These are phyloP conservation scores for Plestiodon gilberti DNA, from an alignment of 2,113 vertebrate genomes.

Conservation along the genomic window DNA sequence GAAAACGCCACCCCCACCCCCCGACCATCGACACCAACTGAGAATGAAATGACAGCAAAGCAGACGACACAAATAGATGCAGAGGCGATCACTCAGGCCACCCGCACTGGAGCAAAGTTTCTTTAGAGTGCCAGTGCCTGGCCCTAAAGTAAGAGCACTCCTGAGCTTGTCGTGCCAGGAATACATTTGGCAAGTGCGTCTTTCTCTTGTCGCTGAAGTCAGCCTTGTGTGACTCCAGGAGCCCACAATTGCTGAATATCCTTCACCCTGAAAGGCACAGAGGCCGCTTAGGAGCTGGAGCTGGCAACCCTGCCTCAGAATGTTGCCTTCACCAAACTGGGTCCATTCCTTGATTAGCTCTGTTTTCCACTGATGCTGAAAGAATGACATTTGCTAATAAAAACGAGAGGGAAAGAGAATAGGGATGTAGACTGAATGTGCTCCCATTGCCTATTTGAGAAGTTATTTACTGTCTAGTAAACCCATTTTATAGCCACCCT, in stretches of 20 bases:
- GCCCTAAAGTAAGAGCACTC: background rate
- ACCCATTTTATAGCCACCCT: conserved; percentile 56
- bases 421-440: conserved; percentile 47
- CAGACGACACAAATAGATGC: background rate
- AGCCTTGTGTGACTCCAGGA: background rate
- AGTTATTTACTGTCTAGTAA: conserved; percentile 65
- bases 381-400: conserved; percentile 3
- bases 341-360: fast-evolving
- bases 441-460: conserved; percentile 58
- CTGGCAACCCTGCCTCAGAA: background rate
- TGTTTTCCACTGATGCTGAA: conserved; percentile 14
- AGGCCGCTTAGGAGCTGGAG: background rate
- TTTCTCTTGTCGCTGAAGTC: background rate
- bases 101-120: background rate
- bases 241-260: background rate
- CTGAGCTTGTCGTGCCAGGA: background rate
- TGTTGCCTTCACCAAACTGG: background rate
- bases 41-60: background rate
- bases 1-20: background rate
- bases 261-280: background rate
- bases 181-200: background rate
- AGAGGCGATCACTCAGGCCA: background rate
- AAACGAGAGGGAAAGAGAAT: conserved; percentile 4
- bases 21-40: background rate
- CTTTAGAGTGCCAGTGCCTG: background rate